Percentiles rank a stretch among this genome's conserved stretches.
These are phyloP conservation scores for Pica pica DNA, from an alignment of 2,113 vertebrate species.

Conservation along the genomic window DNA sequence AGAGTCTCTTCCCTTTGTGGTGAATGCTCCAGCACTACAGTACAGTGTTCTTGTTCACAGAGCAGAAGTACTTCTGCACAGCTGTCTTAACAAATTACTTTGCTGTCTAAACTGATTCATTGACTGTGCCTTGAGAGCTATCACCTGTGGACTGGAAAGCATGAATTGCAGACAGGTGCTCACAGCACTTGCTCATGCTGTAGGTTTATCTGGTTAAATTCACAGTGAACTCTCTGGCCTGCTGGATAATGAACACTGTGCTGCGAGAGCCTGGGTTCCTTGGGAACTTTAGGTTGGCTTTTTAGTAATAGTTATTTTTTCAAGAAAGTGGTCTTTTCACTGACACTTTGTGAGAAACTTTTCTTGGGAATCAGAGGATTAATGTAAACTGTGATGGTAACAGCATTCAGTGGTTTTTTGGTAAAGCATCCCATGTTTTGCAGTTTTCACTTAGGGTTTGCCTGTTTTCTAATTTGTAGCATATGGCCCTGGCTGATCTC, in stretches of 20 bases:
- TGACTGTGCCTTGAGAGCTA: not conserved
- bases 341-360: not conserved
- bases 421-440: not conserved
- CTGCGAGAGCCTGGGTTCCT: not conserved
- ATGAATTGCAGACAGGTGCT: not conserved
- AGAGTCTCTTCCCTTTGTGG: not conserved
- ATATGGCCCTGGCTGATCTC: constrained; percentile 97
- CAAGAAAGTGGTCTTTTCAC: not conserved
- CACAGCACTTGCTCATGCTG: not conserved
- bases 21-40: not conserved
- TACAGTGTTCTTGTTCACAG: not conserved
- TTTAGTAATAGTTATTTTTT: not conserved
- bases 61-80: not conserved
- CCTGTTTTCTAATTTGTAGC: constrained; percentile 68
- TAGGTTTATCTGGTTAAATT: not conserved
- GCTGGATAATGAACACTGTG: not conserved
- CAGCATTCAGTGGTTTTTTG: not conserved
- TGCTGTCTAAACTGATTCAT: not conserved
- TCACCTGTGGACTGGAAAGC: not conserved
- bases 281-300: not conserved
- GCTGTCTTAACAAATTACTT: not conserved
- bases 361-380: not conserved
- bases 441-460: not conserved
- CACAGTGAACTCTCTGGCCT: not conserved
- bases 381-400: not conserved